Evolutionary conservation across 1,140 invertebrate species (phyloP).

Genomic region (Carcinoscorpius rotundicauda): DNA sequence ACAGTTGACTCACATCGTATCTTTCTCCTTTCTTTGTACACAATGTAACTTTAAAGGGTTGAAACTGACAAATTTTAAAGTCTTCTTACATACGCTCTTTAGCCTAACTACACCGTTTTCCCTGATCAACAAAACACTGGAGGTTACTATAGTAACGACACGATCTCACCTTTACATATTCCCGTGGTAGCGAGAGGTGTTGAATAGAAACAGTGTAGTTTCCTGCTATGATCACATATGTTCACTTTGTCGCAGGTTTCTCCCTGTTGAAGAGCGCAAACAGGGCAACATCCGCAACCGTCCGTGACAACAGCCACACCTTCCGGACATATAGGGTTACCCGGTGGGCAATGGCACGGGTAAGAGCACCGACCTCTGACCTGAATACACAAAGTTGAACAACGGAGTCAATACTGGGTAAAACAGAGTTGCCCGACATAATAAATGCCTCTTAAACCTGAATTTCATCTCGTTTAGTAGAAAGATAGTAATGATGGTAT

Average conservation of each 20-base stretch:
- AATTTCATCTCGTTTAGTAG: too few relatives aligned
- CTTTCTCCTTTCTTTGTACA: too few relatives aligned
- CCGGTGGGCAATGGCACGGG: constrained; percentile 27
- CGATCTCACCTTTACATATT: constrained; percentile 31
- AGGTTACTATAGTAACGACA: neutral
- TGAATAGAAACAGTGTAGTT: constrained; percentile 32
- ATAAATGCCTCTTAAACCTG: too few relatives aligned
- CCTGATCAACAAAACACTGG: neutral
- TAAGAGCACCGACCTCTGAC: constrained; percentile 24
- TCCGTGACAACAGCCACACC: constrained; percentile 35
- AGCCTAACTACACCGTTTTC: too few relatives aligned
- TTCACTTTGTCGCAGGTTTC: constrained; percentile 34
- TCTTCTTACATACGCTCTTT: too few relatives aligned
- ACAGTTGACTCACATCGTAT: too few relatives aligned
- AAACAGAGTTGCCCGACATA: too few relatives aligned
- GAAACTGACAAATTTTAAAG: too few relatives aligned
- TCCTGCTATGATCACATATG: constrained; percentile 31
- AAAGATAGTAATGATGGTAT: too few relatives aligned
- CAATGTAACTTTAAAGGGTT: too few relatives aligned
- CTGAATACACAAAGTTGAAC: too few relatives aligned
- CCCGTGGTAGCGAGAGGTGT: constrained; percentile 26
- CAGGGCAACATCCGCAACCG: constrained; percentile 40
- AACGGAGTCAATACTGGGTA: too few relatives aligned
- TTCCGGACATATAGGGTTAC: constrained; percentile 24
- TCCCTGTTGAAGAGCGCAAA: constrained; percentile 38